A percentile compares a stretch with the other conserved stretches of the same genome.
Evolutionary conservation across 2,888 invertebrate species (phyloP).

Genomic region (Rhamphomyia laevipes): DNA sequence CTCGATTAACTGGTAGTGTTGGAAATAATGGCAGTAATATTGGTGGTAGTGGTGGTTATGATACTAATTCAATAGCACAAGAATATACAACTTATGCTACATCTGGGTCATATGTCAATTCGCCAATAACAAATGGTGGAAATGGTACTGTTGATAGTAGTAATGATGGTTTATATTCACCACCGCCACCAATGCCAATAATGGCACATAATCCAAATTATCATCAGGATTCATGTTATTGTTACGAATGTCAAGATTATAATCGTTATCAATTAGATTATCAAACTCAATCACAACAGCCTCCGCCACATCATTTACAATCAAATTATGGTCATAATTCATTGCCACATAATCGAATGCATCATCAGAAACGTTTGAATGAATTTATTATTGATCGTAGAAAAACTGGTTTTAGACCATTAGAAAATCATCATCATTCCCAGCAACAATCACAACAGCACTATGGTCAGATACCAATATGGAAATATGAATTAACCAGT

Average conservation of each 20-base stretch:
- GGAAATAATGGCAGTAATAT: not conserved
- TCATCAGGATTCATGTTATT: constrained; percentile 36
- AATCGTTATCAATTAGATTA: constrained; percentile 20
- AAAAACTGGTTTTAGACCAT: constrained; percentile 31
- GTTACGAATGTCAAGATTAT: constrained; percentile 35
- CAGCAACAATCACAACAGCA: constrained; percentile 11
- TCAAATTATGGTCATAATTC: constrained; percentile 18
- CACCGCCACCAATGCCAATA: constrained; percentile 17
- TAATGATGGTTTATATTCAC: constrained; percentile 16
- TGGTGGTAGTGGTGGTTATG: constrained; percentile 6
- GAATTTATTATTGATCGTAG: constrained; percentile 32
- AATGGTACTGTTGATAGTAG: constrained; percentile 3
- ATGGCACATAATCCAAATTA: constrained; percentile 22
- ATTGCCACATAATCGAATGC: constrained; percentile 29
- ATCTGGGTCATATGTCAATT: constrained; percentile 10
- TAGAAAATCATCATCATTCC: constrained; percentile 25
- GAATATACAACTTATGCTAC: constrained; percentile 12
- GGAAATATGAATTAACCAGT: constrained; percentile 23
- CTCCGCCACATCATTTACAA: constrained; percentile 19
- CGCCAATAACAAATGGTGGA: constrained; percentile 7
- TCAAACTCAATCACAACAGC: constrained; percentile 14
- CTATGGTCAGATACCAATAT: constrained; percentile 4
- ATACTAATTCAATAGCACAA: constrained; percentile 13
- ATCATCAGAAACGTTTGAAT: constrained; percentile 28
- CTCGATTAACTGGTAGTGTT: not conserved